Evolutionary conservation across 2,797 vertebrate species (phyloP).

Genomic region (Anableps anableps): DNA sequence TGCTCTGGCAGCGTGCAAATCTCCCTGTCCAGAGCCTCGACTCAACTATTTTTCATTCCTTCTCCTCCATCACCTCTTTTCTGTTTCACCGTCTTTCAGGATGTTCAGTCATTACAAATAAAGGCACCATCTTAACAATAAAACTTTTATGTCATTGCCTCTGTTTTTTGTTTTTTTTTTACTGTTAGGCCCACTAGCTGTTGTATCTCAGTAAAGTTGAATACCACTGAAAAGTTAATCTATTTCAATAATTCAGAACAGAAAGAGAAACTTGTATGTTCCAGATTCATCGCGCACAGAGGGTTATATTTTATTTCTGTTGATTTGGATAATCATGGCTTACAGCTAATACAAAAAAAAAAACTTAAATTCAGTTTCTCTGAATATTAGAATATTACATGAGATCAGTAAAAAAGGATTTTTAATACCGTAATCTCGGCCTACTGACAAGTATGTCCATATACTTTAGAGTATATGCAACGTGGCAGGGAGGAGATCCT

Average conservation of each 20-base stretch:
- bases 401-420: no score
- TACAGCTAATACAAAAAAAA: background rate
- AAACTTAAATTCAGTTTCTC: no score
- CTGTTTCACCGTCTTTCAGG: conserved; percentile 45
- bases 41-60: conserved; percentile 50
- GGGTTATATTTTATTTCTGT: no score
- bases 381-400: no score
- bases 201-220: background rate
- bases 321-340: background rate
- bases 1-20: conserved; percentile 67
- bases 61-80: conserved; percentile 32
- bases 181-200: background rate
- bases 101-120: conserved; percentile 14
- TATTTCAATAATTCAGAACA: background rate
- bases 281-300: background rate
- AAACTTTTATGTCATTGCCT: background rate
- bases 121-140: conserved; percentile 1
- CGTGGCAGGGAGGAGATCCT: no score
- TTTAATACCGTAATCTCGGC: no score
- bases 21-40: conserved; percentile 67
- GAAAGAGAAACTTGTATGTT: no score
- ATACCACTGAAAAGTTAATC: background rate
- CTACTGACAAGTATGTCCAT: no score
- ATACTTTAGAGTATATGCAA: no score
- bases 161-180: background rate